Conservation (phyloP, 2,113 vertebrate genomes). For the Melanerpes aurifrons region DNA sequence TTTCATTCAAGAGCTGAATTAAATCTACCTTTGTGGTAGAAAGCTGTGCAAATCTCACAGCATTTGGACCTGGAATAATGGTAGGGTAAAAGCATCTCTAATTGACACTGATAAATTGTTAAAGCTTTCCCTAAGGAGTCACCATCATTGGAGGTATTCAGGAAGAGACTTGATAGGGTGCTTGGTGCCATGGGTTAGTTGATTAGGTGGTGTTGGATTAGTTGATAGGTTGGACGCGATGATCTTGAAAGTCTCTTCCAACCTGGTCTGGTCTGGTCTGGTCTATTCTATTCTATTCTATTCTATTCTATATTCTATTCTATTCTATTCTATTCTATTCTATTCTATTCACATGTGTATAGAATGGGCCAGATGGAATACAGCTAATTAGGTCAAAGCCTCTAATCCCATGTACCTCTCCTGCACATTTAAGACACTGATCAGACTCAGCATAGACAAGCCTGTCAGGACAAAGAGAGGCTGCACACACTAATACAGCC, state of each 20-base stretch:
- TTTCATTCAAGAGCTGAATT: background rate
- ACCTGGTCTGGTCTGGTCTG: too few species aligned
- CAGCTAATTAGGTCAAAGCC: conserved; percentile 28
- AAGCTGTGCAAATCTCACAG: conserved; percentile 22
- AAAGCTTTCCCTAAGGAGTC: background rate
- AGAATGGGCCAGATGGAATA: background rate
- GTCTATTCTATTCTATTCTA: too few species aligned
- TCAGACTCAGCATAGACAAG: conserved; percentile 8
- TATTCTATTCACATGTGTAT: too few species aligned
- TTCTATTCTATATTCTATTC: too few species aligned
- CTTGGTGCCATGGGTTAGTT: too few species aligned
- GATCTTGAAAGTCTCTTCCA: too few species aligned
- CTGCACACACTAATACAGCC: conserved; percentile 35
- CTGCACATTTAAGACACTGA: background rate
- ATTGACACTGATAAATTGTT: background rate
- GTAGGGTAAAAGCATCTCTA: background rate
- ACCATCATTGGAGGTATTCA: too few species aligned
- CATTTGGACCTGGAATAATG: background rate
- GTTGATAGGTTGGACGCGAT: too few species aligned
- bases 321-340: too few species aligned
- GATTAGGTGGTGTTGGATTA: too few species aligned
- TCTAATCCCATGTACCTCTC: background rate
- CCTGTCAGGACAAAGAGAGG: background rate
- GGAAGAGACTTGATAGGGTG: too few species aligned
- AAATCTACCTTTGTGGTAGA: background rate